Evolutionary conservation across 37 sponge, comb jelly and placozoan genomes (phyloP), one percentile per base, ranked within the genome.

Genomic region (Halichondria panicea): DNA sequence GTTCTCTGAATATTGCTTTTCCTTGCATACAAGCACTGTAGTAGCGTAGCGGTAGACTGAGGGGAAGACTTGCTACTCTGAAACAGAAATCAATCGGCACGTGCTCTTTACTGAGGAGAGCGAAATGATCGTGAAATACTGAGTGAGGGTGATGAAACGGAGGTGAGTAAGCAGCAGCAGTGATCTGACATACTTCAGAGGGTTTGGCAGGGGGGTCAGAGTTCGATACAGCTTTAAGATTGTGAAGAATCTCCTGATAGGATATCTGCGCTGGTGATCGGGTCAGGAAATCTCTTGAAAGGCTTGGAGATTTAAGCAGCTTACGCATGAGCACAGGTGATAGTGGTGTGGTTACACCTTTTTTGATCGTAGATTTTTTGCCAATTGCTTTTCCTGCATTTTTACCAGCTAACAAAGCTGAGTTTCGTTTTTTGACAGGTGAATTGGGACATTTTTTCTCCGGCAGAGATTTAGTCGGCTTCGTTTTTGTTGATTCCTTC

Each of bases 71-170:
- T 1, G 61, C 46, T 27, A 70, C 50, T 0, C 61, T 60, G 27
- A 31, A 8, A 34, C 62, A 70, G 34, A 70, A 70, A 12, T 80
- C 80, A 30, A 33, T 1, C 0, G 71, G 71, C 25, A 80, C 61
- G 37, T 70, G 71, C 21, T 59, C 32, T 19, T 42, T 38, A 24
- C 71, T 70, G 37, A 80, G 61, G 27, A 60, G 33, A 34, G 80
- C 41, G 42, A 80, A 80, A 62, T 80, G 80, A 36, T 80, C 80
- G 28, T 70, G 80, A 62, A 80, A 80, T 22, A 80, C 61, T 1
- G 71, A 59, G 62, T 80, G 71, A 25, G 44, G 13, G 48, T 70
- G 71, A 1, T 24, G 11, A 25, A 30, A 33, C 9, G 67, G 55
- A 66, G 67, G 55, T 27, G 15, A n/a, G 52, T 53, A 52, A n/a